Base-by-base conservation (phyloP, 2,888 invertebrate genomes). In the Spilosoma lubricipeda region DNA sequence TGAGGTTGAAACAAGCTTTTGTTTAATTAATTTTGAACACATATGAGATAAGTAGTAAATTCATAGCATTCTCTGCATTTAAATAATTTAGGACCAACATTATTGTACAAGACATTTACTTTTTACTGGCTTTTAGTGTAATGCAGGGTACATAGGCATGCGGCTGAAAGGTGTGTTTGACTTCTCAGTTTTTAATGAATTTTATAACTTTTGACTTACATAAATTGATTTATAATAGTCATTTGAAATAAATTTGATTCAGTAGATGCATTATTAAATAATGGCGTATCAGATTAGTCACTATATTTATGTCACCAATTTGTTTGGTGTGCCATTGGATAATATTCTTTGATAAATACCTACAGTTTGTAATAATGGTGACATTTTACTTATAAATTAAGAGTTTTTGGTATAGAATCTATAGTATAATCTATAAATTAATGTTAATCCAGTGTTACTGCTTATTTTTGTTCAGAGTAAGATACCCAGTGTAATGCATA, bases 401-500 rank as follows among this genome's bases (percentile, higher is more conserved):
- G 75, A 83, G 72, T 73, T 84, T 85, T 84, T 85, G 80, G 78
- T 82, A 81, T 80, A 87, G 82, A 82, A 76, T 82, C 69, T 79
- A 76, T 85, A 82, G 82, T 80, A 77, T 80, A 84, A 82, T 85
- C 82, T 85, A 84, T 85, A 80, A 76, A 84, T 72, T 87, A 86
- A 86, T 86, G 80, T 85, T 86, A 83, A 87, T 85, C 87, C 87
- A 88, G 89, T 89, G 89, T 87, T 89, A 81, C 81, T 87, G 82
- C 77, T 82, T 83, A n/a, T 78, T 69, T 88, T 82, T 81, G 80
- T 86, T 88, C 80, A 77, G 85, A 83, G 80, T 84, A 87, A 85
- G 82, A 84, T 85, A 85, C 86, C 91, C 92, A 92, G 91, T 93
- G 90, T 86, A 88, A 89, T 89, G 90, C 86, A 87, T 88, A 87